Evolutionary conservation across 92 coral and sea anemone species (phyloP), one percentile per base, ranked within the genome.

Genomic region (Phenganax stokvisi): DNA sequence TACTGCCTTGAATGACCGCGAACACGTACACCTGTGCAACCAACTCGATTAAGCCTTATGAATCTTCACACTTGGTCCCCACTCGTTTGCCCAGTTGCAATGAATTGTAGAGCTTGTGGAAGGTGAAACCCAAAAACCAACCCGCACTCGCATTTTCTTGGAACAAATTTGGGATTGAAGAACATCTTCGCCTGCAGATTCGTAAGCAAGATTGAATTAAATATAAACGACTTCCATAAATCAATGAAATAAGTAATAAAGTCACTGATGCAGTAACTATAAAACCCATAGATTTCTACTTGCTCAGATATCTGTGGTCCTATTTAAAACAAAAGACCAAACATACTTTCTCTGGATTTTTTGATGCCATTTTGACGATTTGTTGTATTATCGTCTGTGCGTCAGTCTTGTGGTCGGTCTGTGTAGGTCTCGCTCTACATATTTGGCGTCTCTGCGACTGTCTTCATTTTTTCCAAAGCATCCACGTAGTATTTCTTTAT

Each of bases 51-150:
- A 52, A 63, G 58, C 78, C 74, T 71, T 27, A 85, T 51, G 20
- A 17, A 85, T 28, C 79, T 71, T 73, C 84, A 69, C 17, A 85
- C 72, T 57, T 57, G 72, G 55, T 77, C 72, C 53, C 72, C 84
- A 7, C 29, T 57, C 6, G 27, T 71, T 56, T 75, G 31, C 7
- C 16, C 79, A 78, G 15, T 30, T 54, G 20, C 65, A 64, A 79
- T 59, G 65, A 82, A 72, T 12, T 58, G 57, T 1, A 85, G 83
- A 71, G 80, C 72, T 53, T 65, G 62, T 85, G 72, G 79, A 20
- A 85, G 59, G 37, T 79, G 79, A 65, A 85, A 85, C 47, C 84
- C 87, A 8, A 85, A 56, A 68, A 72, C 84, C 54, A 68, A 71
- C 9, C 84, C 80, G 53, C 84, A 79, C 69, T 73, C 87, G 71